A percentile compares a stretch with the other conserved stretches of the same genome.
phyloP scores from a whole-genome alignment of 1,140 invertebrate genomes.

The Limonius californicus region DNA sequence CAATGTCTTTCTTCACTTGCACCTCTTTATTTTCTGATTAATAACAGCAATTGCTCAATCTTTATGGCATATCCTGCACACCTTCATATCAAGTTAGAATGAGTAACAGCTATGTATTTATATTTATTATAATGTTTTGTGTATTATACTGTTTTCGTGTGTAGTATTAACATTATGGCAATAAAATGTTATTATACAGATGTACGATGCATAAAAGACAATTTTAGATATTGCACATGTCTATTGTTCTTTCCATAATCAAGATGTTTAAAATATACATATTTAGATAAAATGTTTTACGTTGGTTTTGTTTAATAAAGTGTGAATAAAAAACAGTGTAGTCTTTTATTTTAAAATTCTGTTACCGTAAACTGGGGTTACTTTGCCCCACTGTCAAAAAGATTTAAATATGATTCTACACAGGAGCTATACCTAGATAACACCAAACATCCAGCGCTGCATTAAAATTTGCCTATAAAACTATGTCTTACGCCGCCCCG shows the following conservation, averaged over 20 bases:
- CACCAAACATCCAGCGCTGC: too few species aligned
- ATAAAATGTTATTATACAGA: conserved; percentile 19
- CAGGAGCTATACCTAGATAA: too few species aligned
- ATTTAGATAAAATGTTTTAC: conserved; percentile 39
- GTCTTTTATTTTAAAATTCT: too few species aligned
- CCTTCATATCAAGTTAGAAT: conserved; percentile 8
- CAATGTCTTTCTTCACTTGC: not conserved
- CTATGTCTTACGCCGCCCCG: too few species aligned
- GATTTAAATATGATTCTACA: too few species aligned
- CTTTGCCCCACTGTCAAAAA: too few species aligned
- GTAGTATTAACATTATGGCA: conserved; percentile 21
- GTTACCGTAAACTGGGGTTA: too few species aligned
- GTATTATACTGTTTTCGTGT: conserved; percentile 13
- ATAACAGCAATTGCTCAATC: conserved; percentile 8
- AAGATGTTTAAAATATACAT: conserved; percentile 42
- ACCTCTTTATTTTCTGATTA: not conserved
- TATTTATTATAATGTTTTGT: conserved; percentile 7
- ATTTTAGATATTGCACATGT: conserved; percentile 25
- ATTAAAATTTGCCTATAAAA: too few species aligned
- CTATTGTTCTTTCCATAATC: conserved; percentile 41
- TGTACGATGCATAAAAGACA: conserved; percentile 24
- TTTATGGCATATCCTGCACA: not conserved
- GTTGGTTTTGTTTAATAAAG: conserved; percentile 45
- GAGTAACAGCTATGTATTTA: conserved; percentile 18
- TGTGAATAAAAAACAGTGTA: conserved; percentile 39